These are phyloP conservation scores for Spodoptera littoralis DNA, from an alignment of 2,888 invertebrate genomes.

Conservation along the genomic window DNA sequence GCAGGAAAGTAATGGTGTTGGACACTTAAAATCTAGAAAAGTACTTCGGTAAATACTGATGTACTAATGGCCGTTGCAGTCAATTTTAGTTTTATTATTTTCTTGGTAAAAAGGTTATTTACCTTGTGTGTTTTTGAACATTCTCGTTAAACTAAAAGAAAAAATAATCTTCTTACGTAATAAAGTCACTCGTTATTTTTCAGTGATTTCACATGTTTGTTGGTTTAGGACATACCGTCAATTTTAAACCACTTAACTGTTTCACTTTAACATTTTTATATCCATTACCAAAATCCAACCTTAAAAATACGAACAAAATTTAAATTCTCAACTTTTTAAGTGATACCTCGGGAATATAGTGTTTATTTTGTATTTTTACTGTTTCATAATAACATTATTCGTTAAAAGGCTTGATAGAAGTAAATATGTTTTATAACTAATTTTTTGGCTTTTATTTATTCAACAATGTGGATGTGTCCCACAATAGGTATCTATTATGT, in stretches of 20 bases:
- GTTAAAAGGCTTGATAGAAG: no score
- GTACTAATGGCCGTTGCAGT: neutral
- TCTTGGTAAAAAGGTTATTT: neutral
- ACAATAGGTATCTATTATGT: no score
- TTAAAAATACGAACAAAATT: no score
- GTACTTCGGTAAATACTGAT: slow-evolving; percentile 9
- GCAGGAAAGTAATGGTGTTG: neutral
- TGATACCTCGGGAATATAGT: no score
- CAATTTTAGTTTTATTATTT: slow-evolving; percentile 7
- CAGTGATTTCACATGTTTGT: neutral
- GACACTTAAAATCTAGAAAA: slow-evolving; percentile 12
- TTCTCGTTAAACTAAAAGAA: neutral
- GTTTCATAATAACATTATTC: no score
- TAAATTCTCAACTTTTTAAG: no score
- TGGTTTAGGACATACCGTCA: neutral
- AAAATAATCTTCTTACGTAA: slow-evolving; percentile 3
- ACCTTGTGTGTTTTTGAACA: neutral
- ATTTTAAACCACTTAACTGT: neutral
- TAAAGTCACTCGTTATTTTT: neutral
- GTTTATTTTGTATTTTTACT: no score
- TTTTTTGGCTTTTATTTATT: no score
- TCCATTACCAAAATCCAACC: no score
- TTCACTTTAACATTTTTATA: no score
- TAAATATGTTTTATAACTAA: no score
- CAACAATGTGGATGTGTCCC: no score